A percentile compares a stretch with the other conserved stretches of the same genome.
Conservation (phyloP, 1,140 invertebrate species). For the Drosophila simulans region DNA sequence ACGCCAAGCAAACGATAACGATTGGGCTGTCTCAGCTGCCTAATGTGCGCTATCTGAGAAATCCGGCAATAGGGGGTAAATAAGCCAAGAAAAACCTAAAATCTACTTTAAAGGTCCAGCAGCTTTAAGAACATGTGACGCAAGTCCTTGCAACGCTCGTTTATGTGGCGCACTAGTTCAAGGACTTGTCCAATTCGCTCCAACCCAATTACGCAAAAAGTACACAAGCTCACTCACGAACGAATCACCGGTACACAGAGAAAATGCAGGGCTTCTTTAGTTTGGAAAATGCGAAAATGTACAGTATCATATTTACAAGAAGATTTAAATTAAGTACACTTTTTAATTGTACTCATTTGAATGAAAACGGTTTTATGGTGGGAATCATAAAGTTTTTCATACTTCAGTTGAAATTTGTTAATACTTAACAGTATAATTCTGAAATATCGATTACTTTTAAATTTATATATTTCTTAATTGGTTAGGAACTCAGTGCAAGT, state of each 20-base stretch:
- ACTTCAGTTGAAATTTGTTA: no score
- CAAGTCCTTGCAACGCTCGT: conserved; percentile 38
- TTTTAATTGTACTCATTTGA: no score
- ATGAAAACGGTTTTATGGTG: no score
- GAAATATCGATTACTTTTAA: no score
- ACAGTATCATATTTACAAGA: no score
- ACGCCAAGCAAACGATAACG: conserved; percentile 27
- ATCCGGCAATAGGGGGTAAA: conserved; percentile 10
- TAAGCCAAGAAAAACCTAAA: background rate
- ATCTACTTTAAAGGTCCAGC: conserved; percentile 11
- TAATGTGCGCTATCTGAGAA: conserved; percentile 34
- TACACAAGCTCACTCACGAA: conserved; percentile 13
- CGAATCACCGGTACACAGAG: conserved; percentile 16
- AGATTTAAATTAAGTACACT: no score
- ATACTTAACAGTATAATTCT: no score
- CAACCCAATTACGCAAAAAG: conserved; percentile 80
- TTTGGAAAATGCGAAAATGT: background rate
- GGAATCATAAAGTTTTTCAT: no score
- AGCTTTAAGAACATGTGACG: conserved; percentile 56
- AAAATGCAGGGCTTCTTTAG: background rate
- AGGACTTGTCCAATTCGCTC: conserved; percentile 54
- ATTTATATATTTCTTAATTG: background rate
- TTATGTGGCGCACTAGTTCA: conserved; percentile 69
- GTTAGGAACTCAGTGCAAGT: no score
- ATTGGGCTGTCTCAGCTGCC: conserved; percentile 49